Base-by-base conservation (phyloP, 2,797 vertebrate genomes). In the Sebastes hopkinsi region DNA sequence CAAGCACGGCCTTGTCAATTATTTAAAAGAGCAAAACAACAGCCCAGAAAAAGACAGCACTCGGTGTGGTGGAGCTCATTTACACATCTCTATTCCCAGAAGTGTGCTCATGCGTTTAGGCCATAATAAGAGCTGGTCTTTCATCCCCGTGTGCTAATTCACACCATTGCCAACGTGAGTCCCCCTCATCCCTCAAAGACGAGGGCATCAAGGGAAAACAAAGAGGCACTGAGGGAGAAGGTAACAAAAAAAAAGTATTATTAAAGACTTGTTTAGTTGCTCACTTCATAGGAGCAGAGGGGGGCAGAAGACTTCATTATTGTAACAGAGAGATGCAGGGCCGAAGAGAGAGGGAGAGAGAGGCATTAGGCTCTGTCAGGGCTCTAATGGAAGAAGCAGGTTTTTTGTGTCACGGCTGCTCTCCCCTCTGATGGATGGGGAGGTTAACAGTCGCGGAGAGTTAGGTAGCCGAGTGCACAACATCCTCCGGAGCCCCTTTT, bases 1-100 rank as follows among this genome's bases (percentile, higher is more conserved):
- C 89, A 81, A 89, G 90, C 85, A 74, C 75, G 84, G 88, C 82
- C 88, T 82, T 93, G 94, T 95, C 93, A 95, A 92, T 95, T 94
- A 95, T 96, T 95, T 88, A 94, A 93, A 94, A 88, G 90, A 92
- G 91, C 90, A 91, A 93, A 95, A 95, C 94, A 94, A 94, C 91
- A 89, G 89, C 81, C 73, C 66, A 84, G 92, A 91, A 91, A 50
- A 88, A 87, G 75, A 92, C 84, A 84, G 79, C 73, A 22, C 72
- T 87, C 61, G 60, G 87, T 84, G 89, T 86, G 54, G 77, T 72
- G 81, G 77, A 89, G 89, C 93, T 95, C 91, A 95, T 95, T 95
- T 95, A 91, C 91, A 92, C 91, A 72, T 92, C 85, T 86, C 75
- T 73, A 91, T 92, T 92, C 92, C 92, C 88, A 76, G 78, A 92